Evolutionary conservation across 2,888 invertebrate genomes (phyloP), one percentile per base, ranked within the genome.

Genomic region (Ametastegia equiseti): DNA sequence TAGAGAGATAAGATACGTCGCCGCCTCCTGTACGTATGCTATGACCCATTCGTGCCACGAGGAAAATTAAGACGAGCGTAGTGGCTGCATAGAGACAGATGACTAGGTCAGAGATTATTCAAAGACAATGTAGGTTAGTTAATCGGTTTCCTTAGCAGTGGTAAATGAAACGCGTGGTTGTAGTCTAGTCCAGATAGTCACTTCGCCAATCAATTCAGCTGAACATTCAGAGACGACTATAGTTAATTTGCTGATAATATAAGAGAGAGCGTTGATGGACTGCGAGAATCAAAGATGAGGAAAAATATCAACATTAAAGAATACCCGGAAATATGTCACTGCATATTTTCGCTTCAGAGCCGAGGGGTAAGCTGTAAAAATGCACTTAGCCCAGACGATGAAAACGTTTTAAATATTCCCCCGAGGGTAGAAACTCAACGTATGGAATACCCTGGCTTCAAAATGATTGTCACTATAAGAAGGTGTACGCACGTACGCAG

Each of bases 91-190:
- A 45, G 60, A 78, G 78, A 63, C 63, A 42, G 78, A 63, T 78
- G 78, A 78, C 78, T 78, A 54, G 78, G 78, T 78, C 78, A 78
- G 42, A 63, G 78, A 78, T 78, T 60, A 78, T 60, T 78, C 60
- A 50, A 45, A 60, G 78, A 78, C 78, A 78, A 78, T 78, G 78
- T 78, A 63, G 78, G 78, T 60, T 78, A 45, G 60, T 78, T 78
- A 63, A 78, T 78, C 78, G 60, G 57, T 33, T 60, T 78, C 30
- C n/a, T 78, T 78, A n/a, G n/a, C 78, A 78, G 42, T 78, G 6
- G 27, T 23, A 60, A 63, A 57, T 57, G 39, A 60, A 42, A 63
- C 39, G 63, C n/a, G 42, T 78, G 78, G 36, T 54, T 54, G 50
- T 45, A 13, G 33, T 75, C n/a, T 36, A 45, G 50, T 75, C 36